Base-by-base conservation (phyloP, 2,888 invertebrate genomes). In the Slavum lentiscoides region DNA sequence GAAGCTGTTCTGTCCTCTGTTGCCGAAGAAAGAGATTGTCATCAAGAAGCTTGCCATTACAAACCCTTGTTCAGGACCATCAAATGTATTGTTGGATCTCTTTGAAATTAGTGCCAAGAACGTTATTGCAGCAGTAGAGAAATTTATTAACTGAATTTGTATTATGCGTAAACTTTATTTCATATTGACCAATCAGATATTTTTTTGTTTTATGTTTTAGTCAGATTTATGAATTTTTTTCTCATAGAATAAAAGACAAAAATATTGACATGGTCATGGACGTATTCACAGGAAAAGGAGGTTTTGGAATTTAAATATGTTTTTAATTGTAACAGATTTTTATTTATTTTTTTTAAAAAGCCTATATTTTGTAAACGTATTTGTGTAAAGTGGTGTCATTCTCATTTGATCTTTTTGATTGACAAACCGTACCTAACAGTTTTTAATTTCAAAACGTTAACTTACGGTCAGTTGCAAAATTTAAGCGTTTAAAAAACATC, bases 21-120 rank as follows among this genome's bases (percentile, higher is more conserved):
- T 82, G 91, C 94, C 2, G 87, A 90, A 84, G 90, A 92, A 85
- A 90, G 91, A 3, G 90, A 89, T 93, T 74, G 85, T 91, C 2
- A 91, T 96, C 77, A 91, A 91, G 85, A 93, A 93, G 86, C 87
- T 98, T 84, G 95, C 91, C 84, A 96, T 98, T 49, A 88, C 88
- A 55, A 90, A 99, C 39, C 98, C 99, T 19, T 92, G 98, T 83
- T 98, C 98, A 61, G 99, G 99, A 0, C 93, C 96, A 83, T 92
- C 97, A 53, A 88, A 89, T 55, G 95, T 91, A 5, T 90, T 99
- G 75, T 89, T 99, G 82, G 94, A 97, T 84, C 90, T 91, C 87
- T 99, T 91, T 88, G 97, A 96, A 83, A 92, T 99, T 85, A 94
- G 93, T 84, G 91, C 96, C 2, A 90, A 90, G 74, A 91, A 92